Percentiles rank a stretch among this genome's conserved stretches.
Evolutionary conservation across 2,888 invertebrate species (phyloP).

Genomic region (Epirrita christyi): DNA sequence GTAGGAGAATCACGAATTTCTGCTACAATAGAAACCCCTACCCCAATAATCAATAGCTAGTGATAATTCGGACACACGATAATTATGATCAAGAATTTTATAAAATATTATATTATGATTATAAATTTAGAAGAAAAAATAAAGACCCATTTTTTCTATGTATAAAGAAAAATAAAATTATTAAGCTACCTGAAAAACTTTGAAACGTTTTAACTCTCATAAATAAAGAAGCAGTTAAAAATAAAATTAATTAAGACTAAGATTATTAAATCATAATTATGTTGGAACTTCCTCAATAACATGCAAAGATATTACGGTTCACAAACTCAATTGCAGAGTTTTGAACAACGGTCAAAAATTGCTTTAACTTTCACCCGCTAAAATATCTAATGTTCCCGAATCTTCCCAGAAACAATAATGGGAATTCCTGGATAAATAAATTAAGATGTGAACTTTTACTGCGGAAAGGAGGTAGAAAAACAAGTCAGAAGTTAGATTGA

Average conservation of each 20-base stretch:
- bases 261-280: constrained; percentile 30
- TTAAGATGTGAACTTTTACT: constrained; percentile 40
- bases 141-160: too few relatives aligned
- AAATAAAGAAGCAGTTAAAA: constrained; percentile 14
- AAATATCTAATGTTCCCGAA: constrained; percentile 32
- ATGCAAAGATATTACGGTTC: constrained; percentile 22
- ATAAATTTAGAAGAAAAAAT: too few relatives aligned
- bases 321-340: constrained; percentile 26
- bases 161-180: too few relatives aligned
- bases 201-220: constrained; percentile 3
- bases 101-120: too few relatives aligned
- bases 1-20: too few relatives aligned
- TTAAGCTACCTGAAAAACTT: not conserved
- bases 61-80: too few relatives aligned
- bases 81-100: too few relatives aligned
- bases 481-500: constrained; percentile 40
- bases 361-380: constrained; percentile 27
- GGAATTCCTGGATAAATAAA: constrained; percentile 36
- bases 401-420: constrained; percentile 38
- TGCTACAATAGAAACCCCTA: too few relatives aligned
- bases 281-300: constrained; percentile 25
- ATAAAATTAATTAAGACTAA: constrained; percentile 17
- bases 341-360: constrained; percentile 24
- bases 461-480: constrained; percentile 33
- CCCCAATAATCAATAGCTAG: too few relatives aligned